Conservation (phyloP, 35 echinoderm and acorn worm species). For the Apostichopus japonicus region DNA sequence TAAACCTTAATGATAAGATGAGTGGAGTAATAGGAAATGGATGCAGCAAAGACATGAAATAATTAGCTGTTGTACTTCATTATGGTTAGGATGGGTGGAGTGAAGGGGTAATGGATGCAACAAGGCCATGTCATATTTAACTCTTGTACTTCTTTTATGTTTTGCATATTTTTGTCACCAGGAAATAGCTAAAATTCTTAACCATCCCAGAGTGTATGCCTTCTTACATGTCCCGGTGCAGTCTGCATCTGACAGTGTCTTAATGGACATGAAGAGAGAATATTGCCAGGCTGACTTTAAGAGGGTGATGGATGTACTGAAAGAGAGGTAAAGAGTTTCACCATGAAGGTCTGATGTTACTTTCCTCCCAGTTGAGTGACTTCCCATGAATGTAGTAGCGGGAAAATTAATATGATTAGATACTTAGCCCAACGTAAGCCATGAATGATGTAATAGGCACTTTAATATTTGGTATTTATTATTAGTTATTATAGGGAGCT, state of each 20-base stretch:
- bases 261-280: constrained; percentile 96
- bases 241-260: constrained; percentile 83
- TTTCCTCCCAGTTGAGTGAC: no score
- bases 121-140: not conserved
- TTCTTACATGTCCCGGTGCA: constrained; percentile 95
- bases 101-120: no score
- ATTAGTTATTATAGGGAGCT: no score
- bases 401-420: no score
- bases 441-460: not conserved
- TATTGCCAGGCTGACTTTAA: constrained; percentile 88
- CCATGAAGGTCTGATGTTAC: no score
- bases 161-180: constrained; percentile 37
- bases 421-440: not conserved
- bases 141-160: not conserved
- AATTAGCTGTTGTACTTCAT: no score
- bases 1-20: no score
- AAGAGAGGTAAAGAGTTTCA: constrained; percentile 63
- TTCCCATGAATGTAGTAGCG: no score
- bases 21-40: no score
- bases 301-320: constrained; percentile 84
- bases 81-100: no score
- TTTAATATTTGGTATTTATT: no score
- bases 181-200: constrained; percentile 82
- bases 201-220: constrained; percentile 89
- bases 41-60: no score